These are phyloP conservation scores for Euphydryas editha DNA, from an alignment of 2,888 invertebrate genomes.

Conservation along the genomic window DNA sequence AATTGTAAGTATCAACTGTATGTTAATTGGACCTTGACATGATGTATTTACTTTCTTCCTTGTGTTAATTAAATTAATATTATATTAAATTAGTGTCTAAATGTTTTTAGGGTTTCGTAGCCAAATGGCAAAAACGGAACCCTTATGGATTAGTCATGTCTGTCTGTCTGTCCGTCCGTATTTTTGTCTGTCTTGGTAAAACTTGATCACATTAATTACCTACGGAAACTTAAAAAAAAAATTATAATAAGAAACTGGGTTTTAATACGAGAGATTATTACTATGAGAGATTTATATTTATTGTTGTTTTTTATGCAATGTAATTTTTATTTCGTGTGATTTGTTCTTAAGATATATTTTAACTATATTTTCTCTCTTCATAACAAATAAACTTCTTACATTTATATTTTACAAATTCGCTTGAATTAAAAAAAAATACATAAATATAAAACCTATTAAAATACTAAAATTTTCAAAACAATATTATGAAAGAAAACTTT, in stretches of 20 bases:
- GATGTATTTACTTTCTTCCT: constrained; percentile 43
- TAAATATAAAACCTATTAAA: neutral
- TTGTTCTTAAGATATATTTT: no score
- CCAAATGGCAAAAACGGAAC: no score
- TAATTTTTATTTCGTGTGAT: no score
- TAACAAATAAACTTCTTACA: no score
- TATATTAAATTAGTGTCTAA: neutral
- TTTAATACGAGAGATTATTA: no score
- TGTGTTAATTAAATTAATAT: constrained; percentile 16
- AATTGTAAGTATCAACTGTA: constrained; percentile 53
- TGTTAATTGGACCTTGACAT: constrained; percentile 56
- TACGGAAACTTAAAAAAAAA: neutral
- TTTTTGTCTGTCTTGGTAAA: no score
- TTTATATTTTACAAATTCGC: neutral
- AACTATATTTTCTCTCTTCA: no score
- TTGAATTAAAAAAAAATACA: neutral
- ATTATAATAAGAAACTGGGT: neutral
- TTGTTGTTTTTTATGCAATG: no score
- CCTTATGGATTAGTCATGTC: no score
- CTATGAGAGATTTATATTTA: no score
- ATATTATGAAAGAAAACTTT: no score
- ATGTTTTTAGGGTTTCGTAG: neutral
- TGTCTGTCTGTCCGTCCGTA: no score
- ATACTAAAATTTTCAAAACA: neutral
- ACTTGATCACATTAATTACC: neutral